Evolutionary conservation across 2,888 invertebrate genomes (phyloP), one percentile per base, ranked within the genome.

Genomic region (Stegana nigrithorax): DNA sequence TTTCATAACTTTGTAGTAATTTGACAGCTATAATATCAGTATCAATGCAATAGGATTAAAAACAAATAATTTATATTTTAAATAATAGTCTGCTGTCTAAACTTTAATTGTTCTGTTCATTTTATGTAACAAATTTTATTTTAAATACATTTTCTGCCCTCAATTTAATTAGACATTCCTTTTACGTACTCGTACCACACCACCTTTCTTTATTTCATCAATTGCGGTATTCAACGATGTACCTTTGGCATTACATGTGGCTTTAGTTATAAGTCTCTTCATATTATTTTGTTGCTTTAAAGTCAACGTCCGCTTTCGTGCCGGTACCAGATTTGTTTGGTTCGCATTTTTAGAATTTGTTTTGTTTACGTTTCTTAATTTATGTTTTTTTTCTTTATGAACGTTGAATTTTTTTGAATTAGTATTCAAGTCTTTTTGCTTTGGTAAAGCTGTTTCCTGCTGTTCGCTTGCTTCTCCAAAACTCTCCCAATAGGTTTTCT

Each of bases 401-500:
- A 21, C 12, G 14, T 17, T 5, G 44, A 26, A n/a, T 19, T 39
- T 5, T 23, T 17, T 4, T 60, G 32, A 2, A 53, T 1, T 4
- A n/a, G 17, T 12, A n/a, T 7, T 8, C 29, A 29, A 7, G 12
- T 29, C n/a, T n/a, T n/a, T n/a, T n/a, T n/a, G n/a, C n/a, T 44
- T 26, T 26, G 1, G 17, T 21, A 14, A 4, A 23, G 4, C 42
- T n/a, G 21, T n/a, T 45, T 2, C 10, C 39, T 53, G n/a, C 17
- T 7, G 59, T 32, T 2, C 55, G 42, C n/a, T 69, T 71, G 3
- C 14, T 39, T 80, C 71, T 2, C 63, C 65, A 19, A 84, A 84
- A 4, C 67, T 62, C 60, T 80, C 85, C 84, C 84, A 84, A 21
- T 65, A 65, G 1, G 75, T 76, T 14, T 70, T 63, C 59, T 78